phyloP scores from a whole-genome alignment of 2,888 invertebrate genomes.

The Latrodectus elegans region DNA sequence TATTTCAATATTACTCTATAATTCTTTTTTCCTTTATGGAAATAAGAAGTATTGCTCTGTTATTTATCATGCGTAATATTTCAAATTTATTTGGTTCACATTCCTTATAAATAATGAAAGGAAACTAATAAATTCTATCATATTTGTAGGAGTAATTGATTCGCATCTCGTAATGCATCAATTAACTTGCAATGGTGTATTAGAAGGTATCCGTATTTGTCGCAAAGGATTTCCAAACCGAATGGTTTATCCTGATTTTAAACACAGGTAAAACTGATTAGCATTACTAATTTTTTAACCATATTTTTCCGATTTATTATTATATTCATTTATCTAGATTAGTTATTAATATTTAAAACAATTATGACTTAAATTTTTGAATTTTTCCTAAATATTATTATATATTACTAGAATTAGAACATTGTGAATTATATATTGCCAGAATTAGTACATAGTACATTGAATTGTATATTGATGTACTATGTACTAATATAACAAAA shows the following conservation, averaged over 20 bases:
- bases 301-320: background rate
- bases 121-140: background rate
- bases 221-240: slow-evolving; percentile 99
- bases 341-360: background rate
- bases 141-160: slow-evolving; percentile 89
- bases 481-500: background rate
- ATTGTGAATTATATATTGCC: no score
- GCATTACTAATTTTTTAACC: background rate
- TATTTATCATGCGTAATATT: no score
- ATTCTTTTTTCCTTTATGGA: no score
- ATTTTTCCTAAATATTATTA: background rate
- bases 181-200: slow-evolving; percentile 99
- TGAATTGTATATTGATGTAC: background rate
- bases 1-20: no score
- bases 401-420: no score
- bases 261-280: slow-evolving; percentile 90
- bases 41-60: no score
- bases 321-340: background rate
- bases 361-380: slow-evolving; percentile 3
- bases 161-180: slow-evolving; percentile 99
- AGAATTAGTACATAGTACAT: no score
- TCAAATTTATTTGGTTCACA: no score
- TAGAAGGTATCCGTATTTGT: slow-evolving; percentile 99
- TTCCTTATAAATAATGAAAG: background rate
- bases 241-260: slow-evolving; percentile 99